A percentile compares a stretch with the other conserved stretches of the same genome.
phyloP scores from a whole-genome alignment of 1,140 invertebrate genomes.

The Calliopsis andreniformis region DNA sequence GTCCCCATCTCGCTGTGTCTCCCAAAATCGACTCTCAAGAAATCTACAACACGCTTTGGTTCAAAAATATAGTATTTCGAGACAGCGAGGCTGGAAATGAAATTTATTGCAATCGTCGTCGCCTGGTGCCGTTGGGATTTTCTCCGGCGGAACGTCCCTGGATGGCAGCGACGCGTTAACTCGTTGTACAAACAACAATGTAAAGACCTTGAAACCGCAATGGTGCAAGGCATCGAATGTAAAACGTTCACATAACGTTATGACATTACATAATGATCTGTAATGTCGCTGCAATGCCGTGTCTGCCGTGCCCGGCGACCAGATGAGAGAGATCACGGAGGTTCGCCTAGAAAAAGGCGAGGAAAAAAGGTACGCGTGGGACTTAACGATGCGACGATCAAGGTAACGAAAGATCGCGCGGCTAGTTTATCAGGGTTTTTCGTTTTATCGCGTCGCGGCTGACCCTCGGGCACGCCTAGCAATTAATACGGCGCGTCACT shows the following conservation, averaged over 20 bases:
- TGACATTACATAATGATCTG: conserved; percentile 74
- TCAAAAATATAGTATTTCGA: no score
- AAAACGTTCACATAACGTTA: conserved; percentile 74
- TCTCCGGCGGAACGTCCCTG: conserved; percentile 65
- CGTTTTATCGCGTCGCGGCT: conserved; percentile 36
- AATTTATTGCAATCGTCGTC: background rate
- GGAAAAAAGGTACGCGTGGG: conserved; percentile 8
- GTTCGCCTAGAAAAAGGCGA: conserved; percentile 41
- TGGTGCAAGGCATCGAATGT: conserved; percentile 74
- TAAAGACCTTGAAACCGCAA: conserved; percentile 76
- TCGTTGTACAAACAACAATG: conserved; percentile 78
- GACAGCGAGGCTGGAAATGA: background rate
- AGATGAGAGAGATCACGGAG: conserved; percentile 62
- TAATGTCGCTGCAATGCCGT: conserved; percentile 64
- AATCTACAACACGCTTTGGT: no score
- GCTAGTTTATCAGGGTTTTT: conserved; percentile 39
- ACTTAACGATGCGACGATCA: conserved; percentile 42
- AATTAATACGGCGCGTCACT: conserved; percentile 9
- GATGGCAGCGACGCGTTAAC: conserved; percentile 69
- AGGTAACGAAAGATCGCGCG: conserved; percentile 34
- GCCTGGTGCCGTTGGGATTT: conserved; percentile 36
- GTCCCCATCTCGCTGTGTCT: no score
- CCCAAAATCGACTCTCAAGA: no score
- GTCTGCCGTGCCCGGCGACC: conserved; percentile 35
- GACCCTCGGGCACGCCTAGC: conserved; percentile 27